Percentiles rank a stretch among this genome's conserved stretches.
These are phyloP conservation scores for Pachycephus smyrnensis DNA, from an alignment of 2,888 invertebrate genomes.

Conservation along the genomic window DNA sequence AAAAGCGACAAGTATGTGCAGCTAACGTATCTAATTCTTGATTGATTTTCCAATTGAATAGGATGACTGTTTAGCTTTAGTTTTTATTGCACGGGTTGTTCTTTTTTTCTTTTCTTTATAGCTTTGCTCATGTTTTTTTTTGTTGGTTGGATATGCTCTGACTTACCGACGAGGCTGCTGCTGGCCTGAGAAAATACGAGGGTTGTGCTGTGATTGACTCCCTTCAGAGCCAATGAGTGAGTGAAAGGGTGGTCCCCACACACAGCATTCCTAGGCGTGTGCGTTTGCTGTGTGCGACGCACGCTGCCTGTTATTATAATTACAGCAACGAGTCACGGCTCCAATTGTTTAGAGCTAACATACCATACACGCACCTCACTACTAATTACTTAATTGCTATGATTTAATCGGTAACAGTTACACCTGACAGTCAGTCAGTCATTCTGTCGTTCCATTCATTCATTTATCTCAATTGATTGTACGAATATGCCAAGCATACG, in stretches of 20 bases:
- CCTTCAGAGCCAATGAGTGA: constrained; percentile 63
- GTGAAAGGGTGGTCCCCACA: constrained; percentile 59
- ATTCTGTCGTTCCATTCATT: neutral
- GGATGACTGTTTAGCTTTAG: constrained; percentile 44
- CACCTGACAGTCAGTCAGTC: neutral
- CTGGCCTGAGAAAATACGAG: constrained; percentile 60
- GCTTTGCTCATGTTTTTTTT: constrained; percentile 45
- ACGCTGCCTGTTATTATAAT: constrained; percentile 64
- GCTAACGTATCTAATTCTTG: neutral
- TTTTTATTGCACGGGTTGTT: constrained; percentile 31
- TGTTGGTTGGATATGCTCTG: constrained; percentile 59
- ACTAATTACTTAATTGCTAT: constrained; percentile 38
- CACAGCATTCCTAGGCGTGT: constrained; percentile 63
- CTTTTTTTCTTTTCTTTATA: constrained; percentile 8
- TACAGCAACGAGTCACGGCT: constrained; percentile 63
- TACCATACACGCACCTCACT: constrained; percentile 54
- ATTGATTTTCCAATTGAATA: constrained; percentile 17
- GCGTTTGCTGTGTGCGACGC: constrained; percentile 63
- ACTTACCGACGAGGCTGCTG: constrained; percentile 60
- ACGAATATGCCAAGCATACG: neutral
- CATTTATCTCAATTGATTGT: neutral
- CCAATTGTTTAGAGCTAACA: constrained; percentile 57
- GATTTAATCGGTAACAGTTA: neutral
- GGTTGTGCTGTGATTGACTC: constrained; percentile 62
- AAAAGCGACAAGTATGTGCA: neutral